phyloP scores from a whole-genome alignment of 2,888 invertebrate species.

The Lasioglossum morio region DNA sequence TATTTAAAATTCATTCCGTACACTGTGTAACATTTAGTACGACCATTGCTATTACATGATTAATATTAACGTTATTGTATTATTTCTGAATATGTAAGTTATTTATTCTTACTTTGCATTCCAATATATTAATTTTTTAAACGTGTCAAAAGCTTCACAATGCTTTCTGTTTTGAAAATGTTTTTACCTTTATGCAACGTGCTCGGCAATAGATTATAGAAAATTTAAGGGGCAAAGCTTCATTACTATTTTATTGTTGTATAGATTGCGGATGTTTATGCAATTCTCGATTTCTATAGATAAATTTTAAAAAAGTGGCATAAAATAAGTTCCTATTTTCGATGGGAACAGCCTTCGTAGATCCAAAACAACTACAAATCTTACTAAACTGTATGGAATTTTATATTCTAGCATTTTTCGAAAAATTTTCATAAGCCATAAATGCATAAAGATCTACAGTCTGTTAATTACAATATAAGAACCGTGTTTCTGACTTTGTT shows the following conservation, averaged over 20 bases:
- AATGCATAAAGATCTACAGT: too few species aligned
- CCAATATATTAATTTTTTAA: constrained; percentile 71
- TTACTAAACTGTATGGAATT: too few species aligned
- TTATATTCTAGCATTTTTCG: too few species aligned
- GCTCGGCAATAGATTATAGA: not conserved
- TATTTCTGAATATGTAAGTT: constrained; percentile 81
- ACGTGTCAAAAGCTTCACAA: constrained; percentile 54
- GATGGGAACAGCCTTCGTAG: too few species aligned
- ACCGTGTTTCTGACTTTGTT: not conserved
- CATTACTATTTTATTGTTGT: not conserved
- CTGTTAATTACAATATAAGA: not conserved
- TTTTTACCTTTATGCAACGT: constrained; percentile 36
- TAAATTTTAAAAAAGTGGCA: not conserved
- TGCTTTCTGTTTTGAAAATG: constrained; percentile 55
- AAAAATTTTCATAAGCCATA: too few species aligned
- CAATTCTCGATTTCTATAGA: not conserved
- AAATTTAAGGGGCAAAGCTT: not conserved
- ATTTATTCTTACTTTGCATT: constrained; percentile 83
- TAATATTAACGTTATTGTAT: constrained; percentile 71
- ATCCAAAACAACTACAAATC: too few species aligned
- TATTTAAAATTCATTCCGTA: constrained; percentile 81
- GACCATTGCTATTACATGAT: constrained; percentile 69
- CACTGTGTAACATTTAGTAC: constrained; percentile 68
- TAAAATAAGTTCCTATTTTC: too few species aligned
- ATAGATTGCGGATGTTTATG: not conserved